phyloP scores from a whole-genome alignment of 2,888 invertebrate genomes.

The Sussaba pulchella region DNA sequence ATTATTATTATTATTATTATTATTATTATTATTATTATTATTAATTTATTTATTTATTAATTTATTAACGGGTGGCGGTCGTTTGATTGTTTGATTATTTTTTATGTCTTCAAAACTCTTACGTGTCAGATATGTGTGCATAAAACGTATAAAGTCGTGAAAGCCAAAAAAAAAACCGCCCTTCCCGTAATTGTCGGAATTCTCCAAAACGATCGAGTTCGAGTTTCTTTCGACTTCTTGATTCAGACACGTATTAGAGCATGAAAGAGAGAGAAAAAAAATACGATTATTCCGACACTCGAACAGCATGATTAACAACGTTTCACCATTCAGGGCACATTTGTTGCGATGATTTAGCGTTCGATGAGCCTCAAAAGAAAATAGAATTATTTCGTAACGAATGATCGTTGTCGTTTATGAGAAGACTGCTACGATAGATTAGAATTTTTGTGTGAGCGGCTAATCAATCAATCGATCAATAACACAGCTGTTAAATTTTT shows the following conservation, averaged over 20 bases:
- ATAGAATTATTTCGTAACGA: not conserved
- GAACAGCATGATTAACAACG: slow-evolving; percentile 68
- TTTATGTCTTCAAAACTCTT: slow-evolving; percentile 82
- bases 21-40: slow-evolving; percentile 26
- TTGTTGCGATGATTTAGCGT: slow-evolving; percentile 38
- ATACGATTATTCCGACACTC: slow-evolving; percentile 58
- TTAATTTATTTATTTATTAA: too few species aligned
- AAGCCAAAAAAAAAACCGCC: slow-evolving; percentile 8
- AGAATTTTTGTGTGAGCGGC: not conserved
- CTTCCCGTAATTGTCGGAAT: slow-evolving; percentile 44
- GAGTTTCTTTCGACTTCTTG: slow-evolving; percentile 69
- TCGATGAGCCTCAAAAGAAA: slow-evolving; percentile 33
- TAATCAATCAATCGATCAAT: too few species aligned
- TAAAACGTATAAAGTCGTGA: too few species aligned
- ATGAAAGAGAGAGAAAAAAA: slow-evolving; percentile 69
- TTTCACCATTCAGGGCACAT: slow-evolving; percentile 68
- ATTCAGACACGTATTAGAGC: slow-evolving; percentile 68
- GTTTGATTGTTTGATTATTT: slow-evolving; percentile 48
- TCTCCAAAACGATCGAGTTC: slow-evolving; percentile 62
- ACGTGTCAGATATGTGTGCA: slow-evolving; percentile 81
- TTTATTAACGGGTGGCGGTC: slow-evolving; percentile 47
- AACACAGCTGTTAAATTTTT: not conserved
- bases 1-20: slow-evolving; percentile 44
- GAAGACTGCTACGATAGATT: not conserved
- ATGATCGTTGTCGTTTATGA: not conserved